These are phyloP conservation scores for Neoascia interrupta DNA, from an alignment of 2,888 invertebrate species.

Conservation along the genomic window DNA sequence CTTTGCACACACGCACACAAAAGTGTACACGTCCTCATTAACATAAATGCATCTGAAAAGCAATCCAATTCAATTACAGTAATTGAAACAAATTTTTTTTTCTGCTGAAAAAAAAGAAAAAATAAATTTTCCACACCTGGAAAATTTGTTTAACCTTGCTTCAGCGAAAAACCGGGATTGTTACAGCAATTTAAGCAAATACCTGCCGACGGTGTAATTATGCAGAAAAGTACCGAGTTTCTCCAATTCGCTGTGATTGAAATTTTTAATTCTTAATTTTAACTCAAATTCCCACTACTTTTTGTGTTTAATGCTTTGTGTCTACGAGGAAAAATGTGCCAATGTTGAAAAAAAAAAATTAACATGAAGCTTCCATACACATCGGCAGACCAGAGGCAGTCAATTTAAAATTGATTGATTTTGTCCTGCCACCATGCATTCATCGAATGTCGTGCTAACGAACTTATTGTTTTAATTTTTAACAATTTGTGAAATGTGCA, in stretches of 20 bases:
- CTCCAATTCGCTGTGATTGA: neutral
- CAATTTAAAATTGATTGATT: conserved; percentile 49
- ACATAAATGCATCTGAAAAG: conserved; percentile 63
- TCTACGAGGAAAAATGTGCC: no score
- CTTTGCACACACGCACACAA: neutral
- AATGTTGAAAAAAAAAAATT: no score
- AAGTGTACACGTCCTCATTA: conserved; percentile 48
- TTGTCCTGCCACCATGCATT: conserved; percentile 4
- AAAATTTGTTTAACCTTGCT: conserved; percentile 42
- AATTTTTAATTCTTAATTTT: no score
- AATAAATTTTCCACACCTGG: conserved; percentile 66
- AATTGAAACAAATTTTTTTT: conserved; percentile 67
- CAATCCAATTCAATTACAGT: conserved; percentile 65
- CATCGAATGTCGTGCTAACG: conserved; percentile 43
- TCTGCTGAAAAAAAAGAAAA: no score
- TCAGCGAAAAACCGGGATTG: conserved; percentile 9
- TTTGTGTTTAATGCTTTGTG: conserved; percentile 7
- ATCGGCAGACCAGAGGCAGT: conserved; percentile 23
- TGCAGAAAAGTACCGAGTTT: conserved; percentile 10
- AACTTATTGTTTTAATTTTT: conserved; percentile 59
- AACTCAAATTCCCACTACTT: conserved; percentile 25
- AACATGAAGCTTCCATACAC: no score
- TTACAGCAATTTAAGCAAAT: neutral
- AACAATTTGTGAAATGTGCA: conserved; percentile 35
- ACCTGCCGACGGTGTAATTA: no score